These are phyloP conservation scores for Theodoxus fluviatilis DNA, from an alignment of 2,888 invertebrate genomes.

Conservation along the genomic window DNA sequence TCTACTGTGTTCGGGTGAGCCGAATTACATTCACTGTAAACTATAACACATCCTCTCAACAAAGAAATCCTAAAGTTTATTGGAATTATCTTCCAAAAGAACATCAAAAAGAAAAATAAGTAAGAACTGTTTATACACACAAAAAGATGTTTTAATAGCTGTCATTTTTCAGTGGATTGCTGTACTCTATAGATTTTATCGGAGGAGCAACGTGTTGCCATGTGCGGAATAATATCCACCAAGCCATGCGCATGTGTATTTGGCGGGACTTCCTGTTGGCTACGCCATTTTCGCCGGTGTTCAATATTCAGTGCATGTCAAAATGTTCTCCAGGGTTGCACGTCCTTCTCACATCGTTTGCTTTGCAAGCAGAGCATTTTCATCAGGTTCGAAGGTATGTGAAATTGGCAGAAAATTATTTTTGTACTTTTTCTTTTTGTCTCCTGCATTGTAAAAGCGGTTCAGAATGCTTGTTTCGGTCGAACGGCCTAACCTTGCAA, in stretches of 20 bases:
- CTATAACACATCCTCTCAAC: not conserved
- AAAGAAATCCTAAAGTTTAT: too few relatives aligned
- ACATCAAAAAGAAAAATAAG: too few relatives aligned
- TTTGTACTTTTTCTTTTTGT: not conserved
- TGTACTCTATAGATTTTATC: too few relatives aligned
- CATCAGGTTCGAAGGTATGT: slow-evolving; percentile 36
- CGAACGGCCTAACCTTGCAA: too few relatives aligned
- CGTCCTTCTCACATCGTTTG: slow-evolving; percentile 37
- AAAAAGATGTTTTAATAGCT: too few relatives aligned
- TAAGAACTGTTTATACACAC: too few relatives aligned
- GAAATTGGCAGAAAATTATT: not conserved
- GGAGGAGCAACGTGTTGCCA: slow-evolving; percentile 42
- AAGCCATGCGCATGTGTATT: slow-evolving; percentile 30
- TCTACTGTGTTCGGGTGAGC: too few relatives aligned
- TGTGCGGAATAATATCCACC: slow-evolving; percentile 41
- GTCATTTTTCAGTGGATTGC: too few relatives aligned
- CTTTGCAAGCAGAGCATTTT: slow-evolving; percentile 37
- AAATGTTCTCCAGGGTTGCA: slow-evolving; percentile 49
- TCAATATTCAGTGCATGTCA: slow-evolving; percentile 15
- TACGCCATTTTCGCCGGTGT: slow-evolving; percentile 9
- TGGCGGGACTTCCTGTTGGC: slow-evolving; percentile 21
- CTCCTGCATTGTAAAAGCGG: not conserved
- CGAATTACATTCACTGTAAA: not conserved
- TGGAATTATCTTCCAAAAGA: too few relatives aligned
- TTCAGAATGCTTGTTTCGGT: too few relatives aligned